phyloP scores from a whole-genome alignment of 2,888 invertebrate species.

The Apotomis betuletana region DNA sequence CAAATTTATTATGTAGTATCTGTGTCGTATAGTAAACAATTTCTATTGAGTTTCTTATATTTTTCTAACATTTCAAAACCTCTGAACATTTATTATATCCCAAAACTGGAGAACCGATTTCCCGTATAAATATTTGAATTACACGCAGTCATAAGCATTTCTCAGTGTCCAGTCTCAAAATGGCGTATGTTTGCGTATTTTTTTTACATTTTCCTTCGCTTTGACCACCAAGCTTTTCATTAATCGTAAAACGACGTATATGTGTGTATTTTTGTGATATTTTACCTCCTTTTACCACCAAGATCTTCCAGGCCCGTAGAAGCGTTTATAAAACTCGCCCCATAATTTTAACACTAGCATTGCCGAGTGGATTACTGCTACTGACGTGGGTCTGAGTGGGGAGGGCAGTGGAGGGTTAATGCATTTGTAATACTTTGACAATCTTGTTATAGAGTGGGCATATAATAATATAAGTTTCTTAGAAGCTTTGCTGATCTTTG shows the following conservation, averaged over 20 bases:
- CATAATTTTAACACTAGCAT: slow-evolving; percentile 41
- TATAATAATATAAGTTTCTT: slow-evolving; percentile 11
- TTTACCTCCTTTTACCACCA: background rate
- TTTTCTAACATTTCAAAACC: too few relatives aligned
- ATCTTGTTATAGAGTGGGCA: slow-evolving; percentile 37
- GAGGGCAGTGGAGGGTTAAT: slow-evolving; percentile 35
- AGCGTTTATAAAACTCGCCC: slow-evolving; percentile 26
- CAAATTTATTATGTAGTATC: too few relatives aligned
- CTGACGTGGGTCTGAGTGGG: slow-evolving; percentile 41
- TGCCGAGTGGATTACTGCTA: slow-evolving; percentile 41
- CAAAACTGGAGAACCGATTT: background rate
- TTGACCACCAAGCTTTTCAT: background rate
- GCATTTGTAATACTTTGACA: slow-evolving; percentile 37
- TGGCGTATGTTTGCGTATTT: background rate
- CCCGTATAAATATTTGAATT: slow-evolving; percentile 7
- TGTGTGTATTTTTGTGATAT: background rate
- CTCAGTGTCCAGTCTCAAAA: background rate
- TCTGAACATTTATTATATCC: background rate
- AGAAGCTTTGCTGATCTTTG: background rate
- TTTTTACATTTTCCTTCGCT: too few relatives aligned
- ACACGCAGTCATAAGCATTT: background rate
- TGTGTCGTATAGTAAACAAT: too few relatives aligned
- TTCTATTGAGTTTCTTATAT: too few relatives aligned
- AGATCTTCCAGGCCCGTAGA: background rate
- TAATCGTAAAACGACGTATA: background rate